These are phyloP conservation scores for Thera britannica DNA, from an alignment of 2,888 invertebrate genomes.

Conservation along the genomic window DNA sequence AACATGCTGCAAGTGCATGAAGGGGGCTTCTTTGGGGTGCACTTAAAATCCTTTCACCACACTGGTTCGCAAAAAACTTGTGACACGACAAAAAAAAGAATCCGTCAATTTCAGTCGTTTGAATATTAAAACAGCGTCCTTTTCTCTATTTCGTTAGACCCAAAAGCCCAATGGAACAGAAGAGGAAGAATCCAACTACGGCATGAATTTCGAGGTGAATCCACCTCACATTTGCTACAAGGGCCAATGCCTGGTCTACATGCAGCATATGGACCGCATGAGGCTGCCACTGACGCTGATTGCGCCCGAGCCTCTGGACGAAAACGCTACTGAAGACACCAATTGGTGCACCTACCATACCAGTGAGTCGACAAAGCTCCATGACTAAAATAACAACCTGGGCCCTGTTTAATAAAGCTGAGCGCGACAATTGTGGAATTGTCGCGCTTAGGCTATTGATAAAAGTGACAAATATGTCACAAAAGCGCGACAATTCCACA, in stretches of 20 bases:
- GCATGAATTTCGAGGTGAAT: conserved; percentile 58
- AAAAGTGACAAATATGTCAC: too few relatives aligned
- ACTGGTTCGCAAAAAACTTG: too few relatives aligned
- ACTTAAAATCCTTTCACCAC: too few relatives aligned
- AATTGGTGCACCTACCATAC: conserved; percentile 88
- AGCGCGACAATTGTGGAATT: too few relatives aligned
- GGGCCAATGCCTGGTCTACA: conserved; percentile 73
- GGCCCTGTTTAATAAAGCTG: too few relatives aligned
- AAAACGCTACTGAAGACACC: conserved; percentile 67
- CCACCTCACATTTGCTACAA: conserved; percentile 77
- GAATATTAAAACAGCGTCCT: neutral
- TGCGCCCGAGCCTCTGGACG: conserved; percentile 63
- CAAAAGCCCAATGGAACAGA: conserved; percentile 46
- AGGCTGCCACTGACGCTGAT: conserved; percentile 67
- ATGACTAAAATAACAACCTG: too few relatives aligned
- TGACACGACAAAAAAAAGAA: too few relatives aligned
- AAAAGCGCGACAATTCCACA: too few relatives aligned
- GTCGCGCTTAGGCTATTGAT: too few relatives aligned
- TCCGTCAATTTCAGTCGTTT: too few relatives aligned
- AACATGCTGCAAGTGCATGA: too few relatives aligned
- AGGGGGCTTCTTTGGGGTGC: too few relatives aligned
- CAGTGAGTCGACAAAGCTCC: conserved; percentile 48
- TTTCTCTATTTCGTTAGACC: conserved; percentile 25
- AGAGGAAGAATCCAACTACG: conserved; percentile 51
- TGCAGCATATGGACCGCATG: conserved; percentile 68